Conservation (phyloP, 2,113 vertebrate species). For the Pseudonaja textilis region DNA sequence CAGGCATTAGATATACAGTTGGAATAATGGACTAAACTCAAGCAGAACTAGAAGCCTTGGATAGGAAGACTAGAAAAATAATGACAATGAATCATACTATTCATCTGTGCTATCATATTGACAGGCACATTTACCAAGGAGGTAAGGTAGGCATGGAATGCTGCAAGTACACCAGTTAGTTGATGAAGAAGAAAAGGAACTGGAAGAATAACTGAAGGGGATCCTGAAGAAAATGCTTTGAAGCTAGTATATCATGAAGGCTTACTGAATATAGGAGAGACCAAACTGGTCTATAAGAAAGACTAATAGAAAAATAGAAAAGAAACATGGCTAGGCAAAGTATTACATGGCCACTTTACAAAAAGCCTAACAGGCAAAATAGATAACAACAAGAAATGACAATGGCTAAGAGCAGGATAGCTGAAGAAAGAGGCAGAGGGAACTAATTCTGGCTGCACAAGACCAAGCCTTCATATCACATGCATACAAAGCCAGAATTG, state of each 20-base stretch:
- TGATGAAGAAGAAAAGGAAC: not conserved
- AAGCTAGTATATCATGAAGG: not conserved
- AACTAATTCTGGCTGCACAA: not conserved
- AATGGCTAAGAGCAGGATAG: not conserved
- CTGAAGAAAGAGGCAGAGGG: not conserved
- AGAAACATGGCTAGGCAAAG: not conserved
- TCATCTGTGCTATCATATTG: not conserved
- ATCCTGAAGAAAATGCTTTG: not conserved
- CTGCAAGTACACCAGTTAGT: not conserved
- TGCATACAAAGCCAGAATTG: not conserved
- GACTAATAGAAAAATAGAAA: not conserved
- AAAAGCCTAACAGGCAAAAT: not conserved
- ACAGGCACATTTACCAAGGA: not conserved
- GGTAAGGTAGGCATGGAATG: not conserved
- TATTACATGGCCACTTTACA: not conserved
- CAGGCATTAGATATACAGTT: not conserved
- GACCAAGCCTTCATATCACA: not conserved
- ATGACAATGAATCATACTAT: not conserved
- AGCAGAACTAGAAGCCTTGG: not conserved
- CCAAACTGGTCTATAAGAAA: not conserved
- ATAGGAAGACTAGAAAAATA: not conserved
- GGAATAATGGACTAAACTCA: not conserved
- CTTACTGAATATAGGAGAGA: not conserved
- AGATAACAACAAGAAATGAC: not conserved
- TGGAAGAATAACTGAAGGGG: not conserved